Conservation (phyloP, 2,888 invertebrate genomes). For the Adelognathus sp. region DNA sequence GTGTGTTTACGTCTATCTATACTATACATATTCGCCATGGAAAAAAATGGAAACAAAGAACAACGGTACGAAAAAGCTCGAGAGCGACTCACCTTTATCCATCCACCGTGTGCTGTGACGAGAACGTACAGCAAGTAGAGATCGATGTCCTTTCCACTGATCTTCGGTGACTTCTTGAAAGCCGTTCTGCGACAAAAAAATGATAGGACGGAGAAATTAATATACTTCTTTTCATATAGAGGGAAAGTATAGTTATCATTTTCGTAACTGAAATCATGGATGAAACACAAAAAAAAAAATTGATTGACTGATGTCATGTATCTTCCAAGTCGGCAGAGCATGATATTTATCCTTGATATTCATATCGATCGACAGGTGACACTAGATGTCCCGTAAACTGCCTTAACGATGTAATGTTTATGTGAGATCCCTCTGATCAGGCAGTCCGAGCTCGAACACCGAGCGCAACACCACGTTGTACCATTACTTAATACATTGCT, state of each 20-base stretch:
- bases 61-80: neutral
- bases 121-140: conserved; percentile 94
- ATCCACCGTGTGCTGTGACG: conserved; percentile 96
- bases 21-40: neutral
- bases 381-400: neutral
- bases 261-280: neutral
- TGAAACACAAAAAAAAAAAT: neutral
- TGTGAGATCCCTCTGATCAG: neutral
- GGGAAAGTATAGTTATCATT: neutral
- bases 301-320: conserved; percentile 12
- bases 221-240: neutral
- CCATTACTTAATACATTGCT: too few species aligned
- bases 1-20: neutral
- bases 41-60: neutral
- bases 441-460: conserved; percentile 4
- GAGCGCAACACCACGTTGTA: too few species aligned
- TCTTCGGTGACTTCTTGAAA: conserved; percentile 86
- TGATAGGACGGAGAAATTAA: conserved; percentile 41
- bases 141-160: conserved; percentile 96
- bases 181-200: conserved; percentile 81
- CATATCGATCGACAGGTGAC: neutral
- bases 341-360: neutral
- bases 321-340: neutral
- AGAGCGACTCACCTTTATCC: conserved; percentile 90
- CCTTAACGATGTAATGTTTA: neutral